Evolutionary conservation across 2,888 invertebrate genomes (phyloP).

Genomic region (Anorthoa munda): DNA sequence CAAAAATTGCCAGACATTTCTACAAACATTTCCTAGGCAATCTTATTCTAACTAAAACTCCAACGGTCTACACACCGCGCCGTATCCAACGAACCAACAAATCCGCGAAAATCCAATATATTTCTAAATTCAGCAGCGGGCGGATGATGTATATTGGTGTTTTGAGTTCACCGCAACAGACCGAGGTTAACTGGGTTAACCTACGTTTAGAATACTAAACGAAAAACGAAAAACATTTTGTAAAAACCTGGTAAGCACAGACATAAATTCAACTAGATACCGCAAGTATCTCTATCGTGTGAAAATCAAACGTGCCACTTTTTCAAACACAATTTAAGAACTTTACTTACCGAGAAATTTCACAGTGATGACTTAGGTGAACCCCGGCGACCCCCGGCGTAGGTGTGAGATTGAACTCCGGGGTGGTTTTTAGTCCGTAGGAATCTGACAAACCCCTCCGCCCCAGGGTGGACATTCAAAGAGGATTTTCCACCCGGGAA

Average conservation of each 20-base stretch:
- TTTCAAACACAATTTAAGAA: no score
- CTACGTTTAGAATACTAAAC: constrained; percentile 57
- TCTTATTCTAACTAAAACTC: constrained; percentile 9
- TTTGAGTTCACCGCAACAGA: constrained; percentile 40
- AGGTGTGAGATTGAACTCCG: no score
- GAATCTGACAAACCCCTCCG: no score
- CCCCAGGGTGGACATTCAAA: no score
- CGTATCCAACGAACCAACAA: constrained; percentile 33
- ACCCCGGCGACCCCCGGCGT: no score
- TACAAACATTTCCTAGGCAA: constrained; percentile 2
- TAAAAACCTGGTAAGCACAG: constrained; percentile 17
- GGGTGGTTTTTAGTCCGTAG: no score
- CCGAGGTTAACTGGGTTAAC: constrained; percentile 49
- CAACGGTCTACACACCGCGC: not conserved
- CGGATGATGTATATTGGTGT: constrained; percentile 55
- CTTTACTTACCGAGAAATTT: no score
- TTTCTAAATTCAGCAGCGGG: constrained; percentile 42
- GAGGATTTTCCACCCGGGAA: no score
- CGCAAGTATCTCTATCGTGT: no score
- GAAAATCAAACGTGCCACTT: no score
- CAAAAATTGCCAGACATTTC: not conserved
- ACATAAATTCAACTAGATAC: no score
- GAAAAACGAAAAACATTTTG: constrained; percentile 40
- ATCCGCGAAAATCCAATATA: constrained; percentile 51
- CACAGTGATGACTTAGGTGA: no score